These are phyloP conservation scores for Nephrotoma guestfalica DNA, from an alignment of 2,888 invertebrate species.

Conservation along the genomic window DNA sequence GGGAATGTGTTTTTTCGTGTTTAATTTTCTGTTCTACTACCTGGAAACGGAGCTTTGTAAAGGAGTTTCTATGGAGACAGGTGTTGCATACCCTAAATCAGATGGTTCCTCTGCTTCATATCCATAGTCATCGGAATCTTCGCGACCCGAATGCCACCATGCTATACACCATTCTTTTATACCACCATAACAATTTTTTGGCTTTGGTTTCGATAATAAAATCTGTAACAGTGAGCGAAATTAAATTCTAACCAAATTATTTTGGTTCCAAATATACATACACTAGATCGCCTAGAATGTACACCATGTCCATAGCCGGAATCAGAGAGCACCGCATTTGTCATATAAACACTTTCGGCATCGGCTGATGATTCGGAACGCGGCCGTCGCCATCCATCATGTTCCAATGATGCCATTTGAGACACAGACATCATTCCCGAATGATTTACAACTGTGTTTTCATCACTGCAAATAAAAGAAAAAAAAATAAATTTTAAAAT, in stretches of 20 bases:
- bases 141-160: slow-evolving; percentile 82
- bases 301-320: slow-evolving; percentile 25
- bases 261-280: slow-evolving; percentile 18
- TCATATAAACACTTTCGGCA: slow-evolving; percentile 54
- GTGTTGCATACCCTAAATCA: slow-evolving; percentile 62
- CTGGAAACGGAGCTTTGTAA: slow-evolving; percentile 74
- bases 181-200: slow-evolving; percentile 30
- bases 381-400: slow-evolving; percentile 54
- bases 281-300: slow-evolving; percentile 32
- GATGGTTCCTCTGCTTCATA: slow-evolving; percentile 61
- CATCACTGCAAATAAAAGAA: slow-evolving; percentile 50
- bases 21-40: slow-evolving; percentile 24
- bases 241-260: background rate
- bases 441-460: slow-evolving; percentile 48
- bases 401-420: slow-evolving; percentile 34
- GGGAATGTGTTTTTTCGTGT: background rate
- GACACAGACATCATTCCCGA: slow-evolving; percentile 26
- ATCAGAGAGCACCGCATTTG: slow-evolving; percentile 29
- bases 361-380: slow-evolving; percentile 69
- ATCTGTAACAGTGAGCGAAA: background rate
- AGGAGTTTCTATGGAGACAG: slow-evolving; percentile 74
- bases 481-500: background rate
- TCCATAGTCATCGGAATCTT: slow-evolving; percentile 61
- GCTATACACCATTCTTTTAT: slow-evolving; percentile 70
- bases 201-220: slow-evolving; percentile 15